Evolutionary conservation across 2,797 vertebrate genomes (phyloP).

Genomic region (Delichon dasypus): DNA sequence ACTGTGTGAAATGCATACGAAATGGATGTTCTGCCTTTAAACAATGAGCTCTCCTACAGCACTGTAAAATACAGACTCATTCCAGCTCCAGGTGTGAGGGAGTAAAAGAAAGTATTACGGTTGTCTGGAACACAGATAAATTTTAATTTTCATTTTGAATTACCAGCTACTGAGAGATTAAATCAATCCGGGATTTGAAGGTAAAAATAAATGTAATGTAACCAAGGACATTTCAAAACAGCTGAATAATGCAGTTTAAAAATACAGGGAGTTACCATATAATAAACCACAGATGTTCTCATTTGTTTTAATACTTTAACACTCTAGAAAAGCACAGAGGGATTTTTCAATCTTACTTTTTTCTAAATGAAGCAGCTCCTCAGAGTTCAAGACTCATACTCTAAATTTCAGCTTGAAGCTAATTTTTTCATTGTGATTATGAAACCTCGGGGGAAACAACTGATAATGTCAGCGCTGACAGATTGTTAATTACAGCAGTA

Average conservation of each 20-base stretch:
- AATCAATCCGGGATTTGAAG: not conserved
- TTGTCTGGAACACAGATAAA: not conserved
- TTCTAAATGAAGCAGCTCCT: not conserved
- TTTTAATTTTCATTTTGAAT: not conserved
- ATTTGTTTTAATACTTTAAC: not conserved
- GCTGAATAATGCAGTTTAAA: not conserved
- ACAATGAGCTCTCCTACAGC: not conserved
- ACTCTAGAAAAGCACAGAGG: not conserved
- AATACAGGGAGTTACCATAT: not conserved
- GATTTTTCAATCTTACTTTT: not conserved
- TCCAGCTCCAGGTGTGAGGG: not conserved
- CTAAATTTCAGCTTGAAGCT: constrained; percentile 17
- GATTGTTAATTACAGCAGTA: constrained; percentile 52
- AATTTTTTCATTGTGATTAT: not conserved
- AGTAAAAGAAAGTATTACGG: not conserved
- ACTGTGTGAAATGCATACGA: not conserved
- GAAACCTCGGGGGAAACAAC: constrained; percentile 34
- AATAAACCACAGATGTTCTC: not conserved
- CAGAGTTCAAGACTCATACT: not conserved
- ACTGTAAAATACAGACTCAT: not conserved
- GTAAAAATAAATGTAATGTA: not conserved
- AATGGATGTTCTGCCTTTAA: not conserved
- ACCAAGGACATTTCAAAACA: not conserved
- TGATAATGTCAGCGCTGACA: constrained; percentile 47
- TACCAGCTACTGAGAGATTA: not conserved